Evolutionary conservation across 2,113 vertebrate genomes (phyloP).

Genomic region (Puntigrus tetrazona): DNA sequence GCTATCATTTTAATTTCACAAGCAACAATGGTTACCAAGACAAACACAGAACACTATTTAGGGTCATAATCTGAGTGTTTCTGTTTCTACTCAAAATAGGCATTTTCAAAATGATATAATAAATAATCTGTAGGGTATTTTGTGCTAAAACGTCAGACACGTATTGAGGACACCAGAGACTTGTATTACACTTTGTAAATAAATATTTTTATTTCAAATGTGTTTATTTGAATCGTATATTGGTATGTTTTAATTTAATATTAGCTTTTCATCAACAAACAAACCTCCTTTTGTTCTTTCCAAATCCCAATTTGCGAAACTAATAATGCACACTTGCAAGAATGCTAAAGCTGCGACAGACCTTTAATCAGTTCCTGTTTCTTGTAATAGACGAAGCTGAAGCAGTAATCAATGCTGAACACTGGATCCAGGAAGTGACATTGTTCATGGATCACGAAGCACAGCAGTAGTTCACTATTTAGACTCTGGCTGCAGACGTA

Average conservation of each 20-base stretch:
- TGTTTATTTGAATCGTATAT: background rate
- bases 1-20: too few species aligned
- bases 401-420: background rate
- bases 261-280: background rate
- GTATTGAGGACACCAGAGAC: too few species aligned
- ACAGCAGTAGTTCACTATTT: background rate
- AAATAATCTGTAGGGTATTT: too few species aligned
- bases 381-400: background rate
- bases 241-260: background rate
- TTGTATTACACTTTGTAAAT: too few species aligned
- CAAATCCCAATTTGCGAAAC: background rate
- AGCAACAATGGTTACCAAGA: too few species aligned
- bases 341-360: background rate
- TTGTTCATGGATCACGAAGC: background rate
- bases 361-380: background rate
- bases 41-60: too few species aligned
- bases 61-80: too few species aligned
- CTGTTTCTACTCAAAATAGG: too few species aligned
- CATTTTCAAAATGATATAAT: too few species aligned
- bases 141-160: too few species aligned
- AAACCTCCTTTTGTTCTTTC: background rate
- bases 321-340: background rate
- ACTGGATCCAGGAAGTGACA: background rate
- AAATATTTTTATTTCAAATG: background rate
- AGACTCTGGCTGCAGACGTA: background rate